Evolutionary conservation across 2,888 invertebrate species (phyloP), one percentile per base, ranked within the genome.

Genomic region (Pollenia amentaria): DNA sequence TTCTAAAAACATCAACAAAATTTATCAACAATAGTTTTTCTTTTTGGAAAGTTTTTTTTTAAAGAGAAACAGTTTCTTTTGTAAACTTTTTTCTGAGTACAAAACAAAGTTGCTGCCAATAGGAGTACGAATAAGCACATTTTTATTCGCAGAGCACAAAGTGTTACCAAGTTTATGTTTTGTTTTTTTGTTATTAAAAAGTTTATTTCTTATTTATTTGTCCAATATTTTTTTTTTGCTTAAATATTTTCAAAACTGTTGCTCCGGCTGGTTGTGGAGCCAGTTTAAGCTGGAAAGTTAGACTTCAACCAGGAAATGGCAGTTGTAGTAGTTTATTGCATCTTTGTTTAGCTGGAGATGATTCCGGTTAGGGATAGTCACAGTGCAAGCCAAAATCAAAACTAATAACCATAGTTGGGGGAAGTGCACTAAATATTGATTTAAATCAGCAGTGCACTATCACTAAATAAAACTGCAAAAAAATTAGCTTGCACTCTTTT

Each of bases 121-220:
- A 40, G 18, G 10, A 70, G 42, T 11, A 21, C 42, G 29, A 29
- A 29, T 29, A 29, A 29, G 29, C 3, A 29, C 29, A 29, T 29
- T 29, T 29, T 64, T 72, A 53, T 38, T 46, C n/a, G n/a, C 46
- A 65, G 18, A 65, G 53, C 55, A 18, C 78, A 73, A 67, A 79
- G 67, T 84, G 78, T 53, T 84, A 53, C 73, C 48, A 78, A 73
- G 78, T 73, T 84, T 84, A 84, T 84, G 84, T 44, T 64, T 44
- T 67, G 53, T 21, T 21, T 2, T 51, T 75, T 76, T n/a, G 21
- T 73, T 73, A 75, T 62, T 60, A 77, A 57, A 77, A 84, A 79
- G 44, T 84, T 79, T 82, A 53, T 44, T 72, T 70, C 44, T 16
- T 29, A 29, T 29, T 29, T 29, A 29, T 29, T 29, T 29, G 29